Conservation (phyloP, 2,888 invertebrate species). For the Abrostola triplasia region DNA sequence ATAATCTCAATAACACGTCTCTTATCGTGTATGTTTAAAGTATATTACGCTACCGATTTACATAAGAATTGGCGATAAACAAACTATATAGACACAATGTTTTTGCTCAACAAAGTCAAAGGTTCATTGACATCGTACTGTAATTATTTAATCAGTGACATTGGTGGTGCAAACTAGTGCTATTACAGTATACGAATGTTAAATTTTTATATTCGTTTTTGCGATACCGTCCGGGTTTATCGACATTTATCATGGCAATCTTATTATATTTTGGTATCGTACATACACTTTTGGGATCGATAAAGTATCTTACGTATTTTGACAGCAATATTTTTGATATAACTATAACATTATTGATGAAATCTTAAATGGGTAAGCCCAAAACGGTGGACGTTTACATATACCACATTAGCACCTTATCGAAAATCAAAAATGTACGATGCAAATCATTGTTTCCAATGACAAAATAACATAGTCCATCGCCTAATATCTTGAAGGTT, state of each 20-base stretch:
- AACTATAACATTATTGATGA: constrained; percentile 1
- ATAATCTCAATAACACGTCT: constrained; percentile 31
- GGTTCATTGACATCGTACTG: constrained; percentile 61
- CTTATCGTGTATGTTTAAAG: constrained; percentile 44
- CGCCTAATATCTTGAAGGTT: too few relatives aligned
- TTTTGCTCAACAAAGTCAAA: constrained; percentile 62
- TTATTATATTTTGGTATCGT: constrained; percentile 23
- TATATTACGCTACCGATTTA: constrained; percentile 59
- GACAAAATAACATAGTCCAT: too few relatives aligned
- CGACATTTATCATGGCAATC: constrained; percentile 41
- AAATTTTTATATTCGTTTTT: constrained; percentile 4
- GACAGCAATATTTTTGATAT: constrained; percentile 26
- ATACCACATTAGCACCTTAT: background rate
- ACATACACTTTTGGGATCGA: constrained; percentile 5
- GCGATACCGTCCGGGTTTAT: constrained; percentile 24
- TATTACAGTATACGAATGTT: constrained; percentile 15
- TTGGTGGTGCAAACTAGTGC: constrained; percentile 44
- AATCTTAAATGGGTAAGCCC: constrained; percentile 12
- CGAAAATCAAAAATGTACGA: too few relatives aligned
- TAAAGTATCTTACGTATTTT: background rate
- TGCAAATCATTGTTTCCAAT: too few relatives aligned
- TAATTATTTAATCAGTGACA: constrained; percentile 59
- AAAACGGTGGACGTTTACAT: background rate
- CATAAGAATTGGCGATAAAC: constrained; percentile 66
- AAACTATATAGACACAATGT: constrained; percentile 51